Percentiles rank a stretch among this genome's conserved stretches.
Conservation (phyloP, 2,888 invertebrate species). For the Sinotaia quadrata region DNA sequence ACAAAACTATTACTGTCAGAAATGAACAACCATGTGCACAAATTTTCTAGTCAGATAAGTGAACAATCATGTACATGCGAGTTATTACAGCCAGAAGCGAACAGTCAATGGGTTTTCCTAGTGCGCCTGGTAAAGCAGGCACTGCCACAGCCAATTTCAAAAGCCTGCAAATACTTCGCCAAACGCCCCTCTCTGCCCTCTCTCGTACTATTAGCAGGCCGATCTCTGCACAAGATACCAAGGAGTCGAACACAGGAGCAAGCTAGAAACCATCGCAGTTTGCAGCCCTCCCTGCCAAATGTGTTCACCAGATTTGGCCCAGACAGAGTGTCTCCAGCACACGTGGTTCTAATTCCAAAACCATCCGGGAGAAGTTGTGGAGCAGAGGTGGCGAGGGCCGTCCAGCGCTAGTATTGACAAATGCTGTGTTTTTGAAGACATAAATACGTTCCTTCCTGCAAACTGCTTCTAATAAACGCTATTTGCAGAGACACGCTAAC, state of each 20-base stretch:
- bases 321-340: constrained; percentile 37
- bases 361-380: constrained; percentile 4
- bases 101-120: too few relatives aligned
- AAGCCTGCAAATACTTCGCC: too few relatives aligned
- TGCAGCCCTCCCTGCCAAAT: constrained; percentile 14
- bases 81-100: too few relatives aligned
- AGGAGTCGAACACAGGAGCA: background rate
- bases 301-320: constrained; percentile 32
- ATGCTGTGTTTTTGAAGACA: constrained; percentile 38
- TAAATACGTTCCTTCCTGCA: constrained; percentile 40
- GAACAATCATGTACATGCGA: too few relatives aligned
- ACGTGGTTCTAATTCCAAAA: constrained; percentile 32
- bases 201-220: too few relatives aligned
- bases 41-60: too few relatives aligned
- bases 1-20: too few relatives aligned
- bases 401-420: constrained; percentile 36
- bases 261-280: background rate
- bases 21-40: too few relatives aligned
- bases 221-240: too few relatives aligned
- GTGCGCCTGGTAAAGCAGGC: too few relatives aligned
- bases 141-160: too few relatives aligned
- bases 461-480: constrained; percentile 30
- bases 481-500: constrained; percentile 32
- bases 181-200: too few relatives aligned
- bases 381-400: background rate